These are phyloP conservation scores for Lycophotia porphyrea DNA, from an alignment of 2,888 invertebrate species.

Conservation along the genomic window DNA sequence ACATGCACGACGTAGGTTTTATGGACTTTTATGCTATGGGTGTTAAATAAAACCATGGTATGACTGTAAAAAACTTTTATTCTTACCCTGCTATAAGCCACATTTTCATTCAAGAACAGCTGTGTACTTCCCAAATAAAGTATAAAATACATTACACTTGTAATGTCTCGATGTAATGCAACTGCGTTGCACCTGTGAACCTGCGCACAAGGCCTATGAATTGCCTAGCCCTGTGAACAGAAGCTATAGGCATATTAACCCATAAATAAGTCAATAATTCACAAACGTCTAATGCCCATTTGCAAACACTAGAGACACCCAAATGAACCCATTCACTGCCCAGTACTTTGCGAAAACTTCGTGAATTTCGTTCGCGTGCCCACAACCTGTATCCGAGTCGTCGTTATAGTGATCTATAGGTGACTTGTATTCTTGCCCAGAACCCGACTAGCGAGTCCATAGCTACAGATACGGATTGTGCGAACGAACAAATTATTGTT, in stretches of 20 bases:
- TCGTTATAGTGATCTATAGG: too few species aligned
- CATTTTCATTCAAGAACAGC: neutral
- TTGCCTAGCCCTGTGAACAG: neutral
- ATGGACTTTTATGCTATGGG: neutral
- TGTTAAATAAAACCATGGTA: conserved; percentile 47
- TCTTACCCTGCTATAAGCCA: conserved; percentile 16
- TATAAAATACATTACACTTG: neutral
- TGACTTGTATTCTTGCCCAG: too few species aligned
- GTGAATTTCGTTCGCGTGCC: too few species aligned
- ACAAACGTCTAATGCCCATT: neutral
- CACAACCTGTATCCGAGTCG: too few species aligned
- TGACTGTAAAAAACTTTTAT: conserved; percentile 39
- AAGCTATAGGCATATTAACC: neutral
- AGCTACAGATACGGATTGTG: too few species aligned
- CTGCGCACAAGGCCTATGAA: neutral
- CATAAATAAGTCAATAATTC: neutral
- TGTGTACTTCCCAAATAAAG: neutral
- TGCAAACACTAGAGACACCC: neutral
- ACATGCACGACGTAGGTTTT: neutral
- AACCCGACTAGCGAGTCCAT: too few species aligned
- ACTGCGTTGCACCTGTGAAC: neutral
- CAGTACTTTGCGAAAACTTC: too few species aligned
- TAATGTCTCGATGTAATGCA: neutral
- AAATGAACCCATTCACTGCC: too few species aligned
- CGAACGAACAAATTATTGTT: too few species aligned